These are phyloP conservation scores for Aromia moschata DNA, from an alignment of 2,888 invertebrate genomes.

Conservation along the genomic window DNA sequence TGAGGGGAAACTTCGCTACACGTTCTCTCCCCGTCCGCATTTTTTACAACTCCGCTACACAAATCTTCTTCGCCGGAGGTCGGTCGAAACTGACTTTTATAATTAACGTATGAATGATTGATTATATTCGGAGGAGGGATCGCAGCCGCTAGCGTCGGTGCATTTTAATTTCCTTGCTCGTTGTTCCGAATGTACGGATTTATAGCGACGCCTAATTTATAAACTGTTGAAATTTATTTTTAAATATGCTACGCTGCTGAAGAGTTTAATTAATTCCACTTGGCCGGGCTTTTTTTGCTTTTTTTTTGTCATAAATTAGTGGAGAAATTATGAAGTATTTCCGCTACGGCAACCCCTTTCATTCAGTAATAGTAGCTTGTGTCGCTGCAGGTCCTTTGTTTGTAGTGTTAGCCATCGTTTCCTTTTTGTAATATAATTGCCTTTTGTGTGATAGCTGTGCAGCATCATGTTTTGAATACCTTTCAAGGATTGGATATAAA, in stretches of 20 bases:
- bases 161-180: constrained; percentile 31
- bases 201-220: constrained; percentile 31
- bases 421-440: too few relatives aligned
- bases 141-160: constrained; percentile 29
- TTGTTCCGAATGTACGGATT: constrained; percentile 23
- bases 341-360: not conserved
- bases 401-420: too few relatives aligned
- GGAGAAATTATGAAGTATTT: not conserved
- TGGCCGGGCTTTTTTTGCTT: not conserved
- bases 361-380: not conserved
- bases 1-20: constrained; percentile 8
- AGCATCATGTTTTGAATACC: too few relatives aligned
- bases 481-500: too few relatives aligned
- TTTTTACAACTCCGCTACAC: constrained; percentile 25
- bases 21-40: constrained; percentile 14
- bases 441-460: too few relatives aligned
- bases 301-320: constrained; percentile 4
- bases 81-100: constrained; percentile 34
- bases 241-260: not conserved
- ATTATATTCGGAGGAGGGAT: constrained; percentile 35
- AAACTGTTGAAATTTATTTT: constrained; percentile 23
- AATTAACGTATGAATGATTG: constrained; percentile 42
- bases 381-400: not conserved
- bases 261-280: constrained; percentile 1
- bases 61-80: constrained; percentile 27